phyloP scores from a whole-genome alignment of 64 coral and sea anemone genomes.

The Montipora foliosa region DNA sequence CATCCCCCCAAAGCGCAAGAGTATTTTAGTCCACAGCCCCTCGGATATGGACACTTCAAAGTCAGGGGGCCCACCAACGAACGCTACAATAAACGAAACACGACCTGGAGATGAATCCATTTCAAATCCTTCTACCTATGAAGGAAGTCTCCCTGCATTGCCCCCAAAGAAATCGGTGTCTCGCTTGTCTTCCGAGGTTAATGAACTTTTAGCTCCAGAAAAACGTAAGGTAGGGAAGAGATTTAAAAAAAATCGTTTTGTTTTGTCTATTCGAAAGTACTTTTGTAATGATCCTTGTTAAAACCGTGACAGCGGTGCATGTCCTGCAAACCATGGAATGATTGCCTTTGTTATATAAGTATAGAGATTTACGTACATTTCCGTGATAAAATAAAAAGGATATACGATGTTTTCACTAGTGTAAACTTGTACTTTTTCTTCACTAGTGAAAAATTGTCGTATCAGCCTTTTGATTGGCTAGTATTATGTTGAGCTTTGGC shows the following conservation, averaged over 20 bases:
- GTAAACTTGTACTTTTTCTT: too few relatives aligned
- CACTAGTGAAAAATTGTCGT: too few relatives aligned
- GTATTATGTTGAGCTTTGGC: too few relatives aligned
- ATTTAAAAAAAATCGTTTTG: not conserved
- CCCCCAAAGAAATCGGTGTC: slow-evolving; percentile 58
- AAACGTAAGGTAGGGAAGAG: not conserved
- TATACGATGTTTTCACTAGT: too few relatives aligned
- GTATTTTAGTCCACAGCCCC: not conserved
- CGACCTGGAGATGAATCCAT: not conserved
- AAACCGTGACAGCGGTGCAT: too few relatives aligned
- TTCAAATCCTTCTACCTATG: not conserved
- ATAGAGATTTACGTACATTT: too few relatives aligned
- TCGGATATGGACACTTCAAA: not conserved
- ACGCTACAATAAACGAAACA: not conserved
- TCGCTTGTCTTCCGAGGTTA: slow-evolving; percentile 9
- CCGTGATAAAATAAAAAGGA: too few relatives aligned
- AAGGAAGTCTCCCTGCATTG: slow-evolving; percentile 24
- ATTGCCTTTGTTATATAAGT: too few relatives aligned
- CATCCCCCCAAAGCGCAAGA: slow-evolving; percentile 43
- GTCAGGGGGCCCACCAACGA: not conserved
- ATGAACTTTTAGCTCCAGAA: not conserved
- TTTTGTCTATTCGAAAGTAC: not conserved
- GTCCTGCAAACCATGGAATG: too few relatives aligned
- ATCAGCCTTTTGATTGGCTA: too few relatives aligned
- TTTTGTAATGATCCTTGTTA: too few relatives aligned